These are phyloP conservation scores for Tarsius wallacei DNA, from an alignment of 2,797 vertebrate species.

Conservation along the genomic window DNA sequence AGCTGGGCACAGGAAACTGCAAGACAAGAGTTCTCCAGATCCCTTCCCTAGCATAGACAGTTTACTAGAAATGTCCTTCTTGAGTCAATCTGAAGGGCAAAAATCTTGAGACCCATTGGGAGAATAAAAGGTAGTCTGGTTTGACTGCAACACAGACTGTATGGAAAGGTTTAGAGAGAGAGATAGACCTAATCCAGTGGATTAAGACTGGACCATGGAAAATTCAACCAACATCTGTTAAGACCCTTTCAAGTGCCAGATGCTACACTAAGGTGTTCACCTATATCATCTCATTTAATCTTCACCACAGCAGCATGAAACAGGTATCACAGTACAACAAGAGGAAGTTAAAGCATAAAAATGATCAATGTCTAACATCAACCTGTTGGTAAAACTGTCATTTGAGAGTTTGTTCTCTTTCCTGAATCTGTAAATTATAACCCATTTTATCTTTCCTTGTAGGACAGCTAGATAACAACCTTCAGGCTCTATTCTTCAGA, in stretches of 20 bases:
- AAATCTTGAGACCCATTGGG: not conserved
- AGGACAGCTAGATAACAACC: not conserved
- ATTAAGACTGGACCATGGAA: not conserved
- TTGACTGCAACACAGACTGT: not conserved
- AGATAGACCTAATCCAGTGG: not conserved
- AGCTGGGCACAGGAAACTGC: not conserved
- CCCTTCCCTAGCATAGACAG: not conserved
- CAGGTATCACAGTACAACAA: not conserved
- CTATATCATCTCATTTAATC: not conserved
- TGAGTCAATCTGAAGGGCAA: not conserved
- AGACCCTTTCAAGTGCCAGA: not conserved
- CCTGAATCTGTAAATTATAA: not conserved
- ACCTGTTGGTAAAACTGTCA: not conserved
- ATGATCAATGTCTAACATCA: not conserved
- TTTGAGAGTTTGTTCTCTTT: not conserved
- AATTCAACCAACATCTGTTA: not conserved
- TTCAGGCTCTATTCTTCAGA: not conserved
- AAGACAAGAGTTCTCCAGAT: not conserved
- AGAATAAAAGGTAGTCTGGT: constrained; percentile 5
- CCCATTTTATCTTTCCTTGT: not conserved
- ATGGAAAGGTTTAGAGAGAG: not conserved
- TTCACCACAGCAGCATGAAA: not conserved
- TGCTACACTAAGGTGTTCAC: not conserved
- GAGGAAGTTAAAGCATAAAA: not conserved
- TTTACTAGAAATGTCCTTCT: not conserved